Conservation (phyloP, 2,888 invertebrate species). For the Hypsopygia costalis region DNA sequence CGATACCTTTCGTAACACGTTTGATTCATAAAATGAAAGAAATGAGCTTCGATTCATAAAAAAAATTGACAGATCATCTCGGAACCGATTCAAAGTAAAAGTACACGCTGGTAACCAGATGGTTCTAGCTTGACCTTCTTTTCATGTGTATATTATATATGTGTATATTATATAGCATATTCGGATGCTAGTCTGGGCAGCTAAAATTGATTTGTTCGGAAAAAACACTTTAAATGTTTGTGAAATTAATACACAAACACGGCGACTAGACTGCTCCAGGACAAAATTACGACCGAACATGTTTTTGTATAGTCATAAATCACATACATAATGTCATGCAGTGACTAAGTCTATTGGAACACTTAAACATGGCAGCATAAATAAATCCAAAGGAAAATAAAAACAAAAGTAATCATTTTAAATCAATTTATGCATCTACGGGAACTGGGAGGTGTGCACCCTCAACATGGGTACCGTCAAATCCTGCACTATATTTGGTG, state of each 20-base stretch:
- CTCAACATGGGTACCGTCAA: conserved; percentile 18
- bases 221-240: too few relatives aligned
- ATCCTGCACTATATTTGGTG: conserved; percentile 25
- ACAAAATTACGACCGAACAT: conserved; percentile 20
- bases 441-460: conserved; percentile 28
- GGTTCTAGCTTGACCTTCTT: too few relatives aligned
- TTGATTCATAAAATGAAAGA: too few relatives aligned
- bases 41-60: too few relatives aligned
- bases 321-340: conserved; percentile 20
- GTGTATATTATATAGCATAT: too few relatives aligned
- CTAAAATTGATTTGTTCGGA: too few relatives aligned
- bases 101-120: too few relatives aligned
- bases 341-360: conserved; percentile 19
- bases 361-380: conserved; percentile 8
- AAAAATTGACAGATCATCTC: too few relatives aligned
- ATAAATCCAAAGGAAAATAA: neutral
- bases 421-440: conserved; percentile 19
- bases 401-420: neutral
- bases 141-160: too few relatives aligned
- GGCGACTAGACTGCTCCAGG: conserved; percentile 22
- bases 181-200: too few relatives aligned
- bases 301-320: conserved; percentile 16
- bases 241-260: conserved; percentile 25
- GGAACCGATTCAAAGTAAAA: too few relatives aligned
- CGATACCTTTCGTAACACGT: too few relatives aligned